Evolutionary conservation across 2,113 vertebrate species (phyloP).

Genomic region (Panurus biarmicus): DNA sequence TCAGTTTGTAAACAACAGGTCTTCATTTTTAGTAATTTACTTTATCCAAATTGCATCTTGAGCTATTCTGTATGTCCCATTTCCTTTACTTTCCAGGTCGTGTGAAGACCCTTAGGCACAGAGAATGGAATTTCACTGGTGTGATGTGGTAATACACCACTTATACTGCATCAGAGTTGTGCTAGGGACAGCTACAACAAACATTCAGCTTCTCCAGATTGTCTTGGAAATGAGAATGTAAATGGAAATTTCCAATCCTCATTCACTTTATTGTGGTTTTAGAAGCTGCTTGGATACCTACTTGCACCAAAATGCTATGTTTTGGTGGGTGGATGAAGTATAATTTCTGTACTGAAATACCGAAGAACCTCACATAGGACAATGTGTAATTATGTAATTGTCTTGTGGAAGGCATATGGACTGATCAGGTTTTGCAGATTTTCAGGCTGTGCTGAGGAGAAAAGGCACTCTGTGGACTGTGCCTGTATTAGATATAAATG

Average conservation of each 20-base stretch:
- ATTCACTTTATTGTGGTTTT: background rate
- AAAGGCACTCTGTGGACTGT: rapidly evolving
- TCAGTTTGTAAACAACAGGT: background rate
- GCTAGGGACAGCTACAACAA: background rate
- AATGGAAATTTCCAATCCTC: background rate
- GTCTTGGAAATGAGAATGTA: background rate
- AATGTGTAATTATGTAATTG: background rate
- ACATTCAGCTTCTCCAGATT: background rate
- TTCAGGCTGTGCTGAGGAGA: background rate
- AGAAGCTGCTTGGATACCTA: background rate
- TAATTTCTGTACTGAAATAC: background rate
- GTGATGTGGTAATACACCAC: background rate
- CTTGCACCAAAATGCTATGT: background rate
- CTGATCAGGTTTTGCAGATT: background rate
- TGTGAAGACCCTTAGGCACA: background rate
- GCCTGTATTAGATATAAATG: background rate
- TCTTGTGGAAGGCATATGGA: rapidly evolving
- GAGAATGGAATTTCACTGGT: background rate
- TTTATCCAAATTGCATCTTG: background rate
- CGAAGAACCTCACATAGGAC: background rate
- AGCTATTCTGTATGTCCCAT: background rate
- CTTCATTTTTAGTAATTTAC: background rate
- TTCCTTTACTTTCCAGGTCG: background rate
- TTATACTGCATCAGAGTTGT: rapidly evolving
- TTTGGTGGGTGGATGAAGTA: background rate